These are phyloP conservation scores for Neelides folsomi DNA, from an alignment of 2,888 invertebrate genomes.

Conservation along the genomic window DNA sequence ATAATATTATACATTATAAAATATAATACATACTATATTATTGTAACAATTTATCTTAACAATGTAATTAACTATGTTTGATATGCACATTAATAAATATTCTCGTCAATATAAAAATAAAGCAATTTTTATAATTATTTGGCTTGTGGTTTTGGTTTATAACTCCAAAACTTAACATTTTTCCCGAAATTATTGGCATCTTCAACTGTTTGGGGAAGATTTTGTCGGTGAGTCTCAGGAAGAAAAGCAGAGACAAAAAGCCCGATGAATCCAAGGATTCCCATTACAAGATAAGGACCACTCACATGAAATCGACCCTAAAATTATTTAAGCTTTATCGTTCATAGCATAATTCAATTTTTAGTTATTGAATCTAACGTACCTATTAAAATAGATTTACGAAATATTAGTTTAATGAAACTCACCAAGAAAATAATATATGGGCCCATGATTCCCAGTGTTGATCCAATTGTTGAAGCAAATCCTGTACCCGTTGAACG, in stretches of 20 bases:
- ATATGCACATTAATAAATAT: no score
- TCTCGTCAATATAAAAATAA: no score
- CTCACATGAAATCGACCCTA: conserved; percentile 24
- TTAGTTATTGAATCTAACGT: background rate
- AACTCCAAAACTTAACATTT: conserved; percentile 36
- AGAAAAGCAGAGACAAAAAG: conserved; percentile 43
- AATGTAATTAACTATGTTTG: no score
- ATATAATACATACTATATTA: no score
- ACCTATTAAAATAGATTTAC: no score
- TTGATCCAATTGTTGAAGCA: conserved; percentile 46
- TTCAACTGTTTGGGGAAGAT: conserved; percentile 50
- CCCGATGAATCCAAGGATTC: conserved; percentile 17
- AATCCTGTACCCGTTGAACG: conserved; percentile 52
- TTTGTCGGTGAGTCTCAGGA: conserved; percentile 51
- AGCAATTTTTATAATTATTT: no score
- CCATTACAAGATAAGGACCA: conserved; percentile 15
- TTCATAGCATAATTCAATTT: background rate
- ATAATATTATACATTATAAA: no score
- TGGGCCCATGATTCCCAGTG: conserved; percentile 46
- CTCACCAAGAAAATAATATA: conserved; percentile 48
- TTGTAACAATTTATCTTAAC: no score
- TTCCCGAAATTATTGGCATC: conserved; percentile 49
- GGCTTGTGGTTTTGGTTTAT: conserved; percentile 14
- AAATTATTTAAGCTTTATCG: background rate
- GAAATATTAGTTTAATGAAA: no score